phyloP scores from a whole-genome alignment of 2,888 invertebrate species.

The Coleophora flavipennella region DNA sequence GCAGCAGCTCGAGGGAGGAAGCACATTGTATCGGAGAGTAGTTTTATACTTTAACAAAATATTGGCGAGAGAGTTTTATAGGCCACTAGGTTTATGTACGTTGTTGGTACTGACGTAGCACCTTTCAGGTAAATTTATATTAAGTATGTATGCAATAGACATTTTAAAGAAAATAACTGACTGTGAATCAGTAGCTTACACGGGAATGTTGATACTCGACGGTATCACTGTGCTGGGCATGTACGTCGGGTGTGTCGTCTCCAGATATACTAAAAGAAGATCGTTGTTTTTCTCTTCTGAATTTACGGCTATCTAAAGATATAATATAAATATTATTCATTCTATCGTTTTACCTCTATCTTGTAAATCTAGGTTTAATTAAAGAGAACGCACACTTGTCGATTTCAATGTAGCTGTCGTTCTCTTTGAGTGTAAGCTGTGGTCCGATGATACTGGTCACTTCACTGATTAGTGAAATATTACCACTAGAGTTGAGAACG shows the following conservation, averaged over 20 bases:
- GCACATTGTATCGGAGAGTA: not conserved
- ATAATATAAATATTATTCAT: constrained; percentile 20
- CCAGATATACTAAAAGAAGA: constrained; percentile 10
- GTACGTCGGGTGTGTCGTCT: constrained; percentile 12
- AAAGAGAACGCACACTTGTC: constrained; percentile 11
- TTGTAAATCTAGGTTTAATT: not conserved
- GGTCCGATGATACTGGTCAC: not conserved
- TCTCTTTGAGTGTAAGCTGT: not conserved
- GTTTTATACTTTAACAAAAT: constrained; percentile 1
- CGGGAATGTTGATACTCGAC: constrained; percentile 19
- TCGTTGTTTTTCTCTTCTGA: constrained; percentile 11
- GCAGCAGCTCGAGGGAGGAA: not conserved
- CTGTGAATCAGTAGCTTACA: constrained; percentile 15
- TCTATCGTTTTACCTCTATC: not conserved
- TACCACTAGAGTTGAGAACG: not conserved
- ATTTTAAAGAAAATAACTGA: constrained; percentile 16
- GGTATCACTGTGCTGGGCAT: constrained; percentile 14
- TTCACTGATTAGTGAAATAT: not conserved
- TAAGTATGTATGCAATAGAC: constrained; percentile 16
- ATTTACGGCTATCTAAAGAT: constrained; percentile 3
- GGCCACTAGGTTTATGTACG: constrained; percentile 3
- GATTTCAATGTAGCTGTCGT: not conserved
- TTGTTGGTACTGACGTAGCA: constrained; percentile 9
- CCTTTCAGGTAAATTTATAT: constrained; percentile 17
- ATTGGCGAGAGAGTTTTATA: constrained; percentile 9